Base-by-base conservation (phyloP, 2,797 vertebrate species). In the Serranus cabrilla region DNA sequence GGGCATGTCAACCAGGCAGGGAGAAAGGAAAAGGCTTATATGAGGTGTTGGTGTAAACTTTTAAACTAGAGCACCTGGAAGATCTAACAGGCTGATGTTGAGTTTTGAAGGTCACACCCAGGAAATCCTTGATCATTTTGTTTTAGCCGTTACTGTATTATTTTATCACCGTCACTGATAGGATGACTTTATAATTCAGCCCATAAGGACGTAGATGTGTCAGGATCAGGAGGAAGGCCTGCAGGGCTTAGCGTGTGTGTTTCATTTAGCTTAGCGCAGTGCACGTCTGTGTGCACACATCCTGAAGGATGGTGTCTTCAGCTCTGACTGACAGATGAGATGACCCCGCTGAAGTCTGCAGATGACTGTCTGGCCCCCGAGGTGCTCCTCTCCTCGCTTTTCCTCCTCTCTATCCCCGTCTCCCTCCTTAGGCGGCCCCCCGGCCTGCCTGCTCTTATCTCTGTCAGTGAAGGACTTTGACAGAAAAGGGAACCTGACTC, bases 401-500 rank as follows among this genome's bases (percentile, higher is more conserved):
- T 80, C 63, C 72, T 85, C 78, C 57, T 76, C 78, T 66, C 65
- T 71, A 34, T 61, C 80, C 73, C 73, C 0, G 63, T 83, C 78
- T 81, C 74, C 68, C 80, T 77, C 68, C 65, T 69, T 25, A 52
- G 63, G 75, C 68, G 66, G 47, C 82, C 86, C 78, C 83, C 58
- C 39, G 18, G 78, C 82, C 84, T 71, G 82, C 87, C 85, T 67
- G 72, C 79, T 89, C 90, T 91, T 92, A 92, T 94, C 92, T 92
- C 76, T 85, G 67, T 78, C 69, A 67, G 67, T 66, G 87, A 87
- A 90, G 87, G 91, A 94, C 89, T 90, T 89, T 92, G 92, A 93
- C 88, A 93, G 91, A 89, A 85, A 89, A 86, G 88, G 89, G 87
- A 94, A 94, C 92, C 89, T 90, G 93, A 93, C 90, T 92, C 91